Percentiles rank a stretch among this genome's conserved stretches.
Evolutionary conservation across 2,113 vertebrate genomes (phyloP).

Genomic region (Lamprologus tigripictilis): DNA sequence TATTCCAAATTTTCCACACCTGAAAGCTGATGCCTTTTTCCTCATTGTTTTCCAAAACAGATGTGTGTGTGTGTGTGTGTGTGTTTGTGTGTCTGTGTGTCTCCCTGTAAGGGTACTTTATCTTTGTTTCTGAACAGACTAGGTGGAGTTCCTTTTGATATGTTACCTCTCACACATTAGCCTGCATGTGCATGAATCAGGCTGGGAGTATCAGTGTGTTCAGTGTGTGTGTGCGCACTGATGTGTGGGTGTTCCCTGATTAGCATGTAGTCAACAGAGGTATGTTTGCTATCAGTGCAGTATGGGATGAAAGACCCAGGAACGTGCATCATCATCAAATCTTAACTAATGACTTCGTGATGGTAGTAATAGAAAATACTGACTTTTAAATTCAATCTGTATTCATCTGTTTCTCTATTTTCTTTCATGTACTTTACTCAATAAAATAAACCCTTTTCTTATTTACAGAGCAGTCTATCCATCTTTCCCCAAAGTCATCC

Average conservation of each 20-base stretch:
- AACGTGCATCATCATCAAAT: conserved; percentile 4
- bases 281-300: conserved; percentile 28
- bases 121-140: conserved; percentile 9
- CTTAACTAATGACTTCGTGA: conserved; percentile 12
- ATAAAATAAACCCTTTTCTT: neutral
- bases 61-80: neutral
- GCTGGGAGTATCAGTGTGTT: neutral
- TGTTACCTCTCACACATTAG: neutral
- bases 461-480: neutral
- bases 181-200: conserved; percentile 7
- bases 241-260: conserved; percentile 37
- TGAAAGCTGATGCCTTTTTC: neutral
- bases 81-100: neutral
- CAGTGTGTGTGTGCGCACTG: neutral
- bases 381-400: neutral
- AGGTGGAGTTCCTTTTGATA: conserved; percentile 46
- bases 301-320: conserved; percentile 9
- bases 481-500: neutral
- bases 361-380: conserved; percentile 9
- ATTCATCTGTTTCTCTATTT: neutral
- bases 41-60: neutral
- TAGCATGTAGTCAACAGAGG: conserved; percentile 2
- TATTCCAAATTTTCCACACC: conserved; percentile 35
- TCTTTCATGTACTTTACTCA: neutral
- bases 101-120: neutral